Conservation (phyloP, 53 echinoderm and acorn worm species). For the Actinopyga echinites region DNA sequence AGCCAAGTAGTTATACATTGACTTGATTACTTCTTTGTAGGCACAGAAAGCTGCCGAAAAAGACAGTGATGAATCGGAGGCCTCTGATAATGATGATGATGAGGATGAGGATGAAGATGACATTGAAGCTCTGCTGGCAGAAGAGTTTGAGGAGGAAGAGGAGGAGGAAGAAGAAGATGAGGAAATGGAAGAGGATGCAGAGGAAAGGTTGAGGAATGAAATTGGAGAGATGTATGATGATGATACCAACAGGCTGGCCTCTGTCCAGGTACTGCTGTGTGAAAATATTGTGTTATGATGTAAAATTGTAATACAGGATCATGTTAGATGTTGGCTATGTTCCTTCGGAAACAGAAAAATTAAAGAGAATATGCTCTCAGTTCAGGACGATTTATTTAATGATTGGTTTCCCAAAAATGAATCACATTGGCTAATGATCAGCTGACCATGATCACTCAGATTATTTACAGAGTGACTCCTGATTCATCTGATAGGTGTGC, state of each 20-base stretch:
- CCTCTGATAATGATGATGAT: slow-evolving; percentile 82
- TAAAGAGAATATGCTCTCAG: too few species aligned
- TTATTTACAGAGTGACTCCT: too few species aligned
- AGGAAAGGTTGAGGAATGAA: slow-evolving; percentile 93
- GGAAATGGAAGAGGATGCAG: slow-evolving; percentile 91
- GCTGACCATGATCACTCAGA: too few species aligned
- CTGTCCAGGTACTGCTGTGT: slow-evolving; percentile 69
- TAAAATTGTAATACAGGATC: too few species aligned
- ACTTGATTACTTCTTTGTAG: slow-evolving; percentile 29
- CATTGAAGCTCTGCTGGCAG: slow-evolving; percentile 91
- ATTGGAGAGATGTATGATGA: slow-evolving; percentile 96
- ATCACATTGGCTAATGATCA: too few species aligned
- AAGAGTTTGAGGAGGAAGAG: slow-evolving; percentile 99
- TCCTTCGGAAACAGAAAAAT: too few species aligned
- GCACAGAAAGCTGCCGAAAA: slow-evolving; percentile 89
- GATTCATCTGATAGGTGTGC: too few species aligned
- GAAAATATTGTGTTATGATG: not conserved
- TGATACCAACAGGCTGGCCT: slow-evolving; percentile 77
- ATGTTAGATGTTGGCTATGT: too few species aligned
- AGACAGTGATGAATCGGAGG: slow-evolving; percentile 97
- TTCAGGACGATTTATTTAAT: too few species aligned
- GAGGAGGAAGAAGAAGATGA: slow-evolving; percentile 99
- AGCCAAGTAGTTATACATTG: too few species aligned
- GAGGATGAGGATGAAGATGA: slow-evolving; percentile 97
- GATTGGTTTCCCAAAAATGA: too few species aligned